Conservation (phyloP, 2,888 invertebrate species). For the Sisyra nigra region DNA sequence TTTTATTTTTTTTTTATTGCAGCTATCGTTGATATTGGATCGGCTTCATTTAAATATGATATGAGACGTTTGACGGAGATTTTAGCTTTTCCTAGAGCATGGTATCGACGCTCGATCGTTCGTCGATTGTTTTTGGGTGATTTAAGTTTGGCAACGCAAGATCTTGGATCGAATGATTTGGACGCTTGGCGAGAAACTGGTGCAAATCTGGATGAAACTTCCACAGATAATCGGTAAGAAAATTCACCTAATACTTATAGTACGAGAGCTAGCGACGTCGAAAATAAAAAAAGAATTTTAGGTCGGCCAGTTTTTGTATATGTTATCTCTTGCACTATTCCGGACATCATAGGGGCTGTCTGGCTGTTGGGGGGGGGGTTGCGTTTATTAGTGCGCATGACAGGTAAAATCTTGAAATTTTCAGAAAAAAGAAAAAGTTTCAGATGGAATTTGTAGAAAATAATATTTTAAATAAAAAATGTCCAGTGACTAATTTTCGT, state of each 20-base stretch:
- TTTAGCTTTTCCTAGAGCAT: slow-evolving; percentile 94
- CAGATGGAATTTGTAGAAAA: background rate
- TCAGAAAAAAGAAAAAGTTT: too few species aligned
- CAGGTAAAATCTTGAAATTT: too few species aligned
- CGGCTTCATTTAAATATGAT: slow-evolving; percentile 95
- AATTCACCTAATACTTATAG: background rate
- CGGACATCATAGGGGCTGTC: too few species aligned
- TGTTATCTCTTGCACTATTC: too few species aligned
- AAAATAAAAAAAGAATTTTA: too few species aligned
- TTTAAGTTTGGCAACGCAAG: slow-evolving; percentile 39
- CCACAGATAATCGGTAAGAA: background rate
- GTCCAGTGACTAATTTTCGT: too few species aligned
- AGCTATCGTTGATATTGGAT: slow-evolving; percentile 91
- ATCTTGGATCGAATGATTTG: background rate
- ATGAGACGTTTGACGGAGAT: slow-evolving; percentile 95
- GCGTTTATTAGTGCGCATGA: too few species aligned
- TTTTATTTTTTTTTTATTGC: slow-evolving; percentile 13
- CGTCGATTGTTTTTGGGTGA: slow-evolving; percentile 87
- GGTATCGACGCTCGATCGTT: slow-evolving; percentile 92
- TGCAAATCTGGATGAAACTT: background rate
- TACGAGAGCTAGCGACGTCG: too few species aligned
- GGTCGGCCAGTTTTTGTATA: too few species aligned
- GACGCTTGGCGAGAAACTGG: slow-evolving; percentile 3
- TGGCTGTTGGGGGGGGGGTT: too few species aligned
- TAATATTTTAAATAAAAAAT: too few species aligned